Percentiles rank a stretch among this genome's conserved stretches.
Conservation (phyloP, 2,888 invertebrate genomes). For the Tribolium freemani region DNA sequence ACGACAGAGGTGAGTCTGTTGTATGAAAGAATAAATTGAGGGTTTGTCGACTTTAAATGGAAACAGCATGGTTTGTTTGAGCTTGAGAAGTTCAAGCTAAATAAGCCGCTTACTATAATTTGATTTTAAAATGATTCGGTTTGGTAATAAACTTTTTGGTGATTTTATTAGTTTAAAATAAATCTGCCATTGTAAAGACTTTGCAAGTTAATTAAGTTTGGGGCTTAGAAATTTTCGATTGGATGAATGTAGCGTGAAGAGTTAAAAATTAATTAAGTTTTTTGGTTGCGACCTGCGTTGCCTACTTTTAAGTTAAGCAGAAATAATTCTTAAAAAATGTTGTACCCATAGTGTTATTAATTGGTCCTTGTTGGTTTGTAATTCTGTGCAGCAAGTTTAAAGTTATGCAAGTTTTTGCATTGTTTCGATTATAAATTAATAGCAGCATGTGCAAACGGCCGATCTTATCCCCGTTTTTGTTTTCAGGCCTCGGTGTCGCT, state of each 20-base stretch:
- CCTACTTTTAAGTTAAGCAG: not conserved
- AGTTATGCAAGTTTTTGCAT: not conserved
- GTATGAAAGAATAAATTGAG: not conserved
- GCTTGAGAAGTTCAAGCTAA: not conserved
- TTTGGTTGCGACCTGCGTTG: not conserved
- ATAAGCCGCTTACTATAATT: conserved; percentile 5
- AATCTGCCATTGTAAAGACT: not conserved
- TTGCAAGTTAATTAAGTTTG: not conserved
- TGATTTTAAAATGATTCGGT: conserved; percentile 5
- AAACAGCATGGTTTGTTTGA: not conserved
- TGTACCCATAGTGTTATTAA: too few relatives aligned
- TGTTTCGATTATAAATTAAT: not conserved
- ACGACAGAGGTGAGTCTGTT: not conserved
- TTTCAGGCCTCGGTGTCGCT: conserved; percentile 11
- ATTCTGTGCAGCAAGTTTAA: too few relatives aligned
- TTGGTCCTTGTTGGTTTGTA: not conserved
- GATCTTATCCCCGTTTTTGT: conserved; percentile 9
- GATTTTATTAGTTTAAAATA: not conserved
- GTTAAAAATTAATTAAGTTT: not conserved
- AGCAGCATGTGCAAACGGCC: not conserved
- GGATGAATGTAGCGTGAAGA: not conserved
- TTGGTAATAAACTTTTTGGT: conserved; percentile 1
- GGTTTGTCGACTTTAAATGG: not conserved
- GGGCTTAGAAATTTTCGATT: not conserved
- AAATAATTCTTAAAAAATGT: too few relatives aligned